Evolutionary conservation across 2,888 invertebrate genomes (phyloP), one percentile per base, ranked within the genome.

Genomic region (Sclerodermus sp.): DNA sequence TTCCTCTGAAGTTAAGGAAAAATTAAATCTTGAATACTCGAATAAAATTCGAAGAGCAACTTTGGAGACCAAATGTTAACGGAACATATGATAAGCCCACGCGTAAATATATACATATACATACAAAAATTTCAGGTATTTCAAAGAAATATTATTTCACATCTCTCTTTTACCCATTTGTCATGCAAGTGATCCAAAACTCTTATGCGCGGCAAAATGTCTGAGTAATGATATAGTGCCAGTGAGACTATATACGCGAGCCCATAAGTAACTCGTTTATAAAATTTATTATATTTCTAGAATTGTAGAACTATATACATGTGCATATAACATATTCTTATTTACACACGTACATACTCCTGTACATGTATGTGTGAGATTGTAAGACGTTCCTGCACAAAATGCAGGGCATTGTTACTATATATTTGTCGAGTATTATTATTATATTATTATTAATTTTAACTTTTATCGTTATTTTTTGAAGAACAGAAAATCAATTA

Each of bases 271-370:
- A 54, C 56, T 60, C 59, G 57, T 69, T 68, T 66, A 59, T 62
- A 62, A 68, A 55, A 62, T 64, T 69, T 64, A 66, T 48, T 68
- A 63, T 62, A 62, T 68, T 64, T 70, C 57, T 65, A 67, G 58
- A 62, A 47, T 53, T 55, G 58, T 45, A 57, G 60, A 44, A 57
- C 48, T 56, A 53, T 55, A 60, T 59, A 50, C 51, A 42, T 60
- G 56, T 64, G 56, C 47, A 60, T 62, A 58, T 53, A 50, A 52
- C 29, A 55, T 62, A 64, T 61, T 62, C 53, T 59, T 60, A 57
- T 39, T 30, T 49, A 47, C 17, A 42, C 43, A 42, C 23, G 48
- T 41, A 46, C 48, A 47, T 45, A 43, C 37, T 48, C 46, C 55
- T 40, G 36, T 40, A 37, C 30, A 45, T 45, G 23, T 34, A 30